These are phyloP conservation scores for Dromococcyx pavoninus DNA, from an alignment of 2,797 vertebrate genomes.

Conservation along the genomic window DNA sequence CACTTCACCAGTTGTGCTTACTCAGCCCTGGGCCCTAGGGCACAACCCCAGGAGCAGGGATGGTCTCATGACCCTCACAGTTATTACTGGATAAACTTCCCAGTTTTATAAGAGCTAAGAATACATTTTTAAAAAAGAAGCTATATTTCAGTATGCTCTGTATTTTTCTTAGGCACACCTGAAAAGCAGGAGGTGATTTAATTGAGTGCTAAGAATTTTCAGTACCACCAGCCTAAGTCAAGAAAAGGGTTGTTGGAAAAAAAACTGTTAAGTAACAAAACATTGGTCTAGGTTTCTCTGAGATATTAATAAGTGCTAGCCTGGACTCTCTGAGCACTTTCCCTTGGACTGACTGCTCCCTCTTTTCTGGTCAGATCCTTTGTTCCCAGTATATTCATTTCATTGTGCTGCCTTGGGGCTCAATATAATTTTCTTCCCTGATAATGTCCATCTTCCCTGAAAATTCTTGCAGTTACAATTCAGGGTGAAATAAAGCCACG, in stretches of 20 bases:
- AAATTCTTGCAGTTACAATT: neutral
- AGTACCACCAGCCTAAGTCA: neutral
- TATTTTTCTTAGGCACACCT: neutral
- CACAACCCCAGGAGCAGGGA: accelerated
- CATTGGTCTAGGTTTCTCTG: neutral
- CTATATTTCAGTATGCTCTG: neutral
- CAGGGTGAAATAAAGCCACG: neutral
- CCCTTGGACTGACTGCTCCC: neutral
- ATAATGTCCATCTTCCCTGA: neutral
- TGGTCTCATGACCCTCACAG: neutral
- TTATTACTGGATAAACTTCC: neutral
- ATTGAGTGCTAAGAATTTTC: neutral
- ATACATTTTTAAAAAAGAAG: accelerated
- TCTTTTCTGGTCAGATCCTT: neutral
- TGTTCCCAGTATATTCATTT: neutral
- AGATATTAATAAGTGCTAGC: neutral
- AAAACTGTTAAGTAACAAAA: neutral
- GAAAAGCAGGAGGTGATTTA: neutral
- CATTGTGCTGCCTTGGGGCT: neutral
- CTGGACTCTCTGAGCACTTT: neutral
- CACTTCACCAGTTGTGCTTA: accelerated
- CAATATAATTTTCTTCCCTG: neutral
- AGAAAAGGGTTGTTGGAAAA: neutral
- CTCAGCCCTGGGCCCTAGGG: accelerated
- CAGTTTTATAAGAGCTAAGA: neutral